These are phyloP conservation scores for Poeciliopsis turneri DNA, from an alignment of 2,797 vertebrate species.

Conservation along the genomic window DNA sequence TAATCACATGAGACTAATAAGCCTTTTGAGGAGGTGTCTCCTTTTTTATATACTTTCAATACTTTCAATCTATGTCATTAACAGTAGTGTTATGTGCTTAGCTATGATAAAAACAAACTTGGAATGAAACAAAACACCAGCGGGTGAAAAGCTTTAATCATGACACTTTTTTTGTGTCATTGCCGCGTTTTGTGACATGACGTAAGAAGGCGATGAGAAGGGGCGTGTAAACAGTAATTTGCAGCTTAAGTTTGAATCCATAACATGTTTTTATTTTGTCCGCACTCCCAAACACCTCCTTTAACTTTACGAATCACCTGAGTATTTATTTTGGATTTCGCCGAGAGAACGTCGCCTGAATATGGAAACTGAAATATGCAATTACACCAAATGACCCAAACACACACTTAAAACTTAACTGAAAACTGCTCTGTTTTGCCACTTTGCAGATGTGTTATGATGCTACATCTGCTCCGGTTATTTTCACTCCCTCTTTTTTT, in stretches of 20 bases:
- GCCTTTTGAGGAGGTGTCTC: constrained; percentile 14
- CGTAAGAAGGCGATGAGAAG: constrained; percentile 64
- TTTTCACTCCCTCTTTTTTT: constrained; percentile 27
- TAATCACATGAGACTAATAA: constrained; percentile 7
- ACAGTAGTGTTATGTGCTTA: background rate
- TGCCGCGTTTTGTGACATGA: constrained; percentile 63
- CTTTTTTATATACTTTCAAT: background rate
- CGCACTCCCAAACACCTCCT: constrained; percentile 41
- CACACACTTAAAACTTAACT: constrained; percentile 59
- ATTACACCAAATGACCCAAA: constrained; percentile 63
- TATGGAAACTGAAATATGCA: constrained; percentile 54
- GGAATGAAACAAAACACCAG: constrained; percentile 25
- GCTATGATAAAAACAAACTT: background rate
- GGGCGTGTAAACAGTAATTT: constrained; percentile 78
- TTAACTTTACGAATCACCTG: constrained; percentile 46
- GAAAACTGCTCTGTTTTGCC: constrained; percentile 59
- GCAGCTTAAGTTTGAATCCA: constrained; percentile 68
- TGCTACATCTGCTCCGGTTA: constrained; percentile 48
- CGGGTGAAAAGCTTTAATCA: constrained; percentile 50
- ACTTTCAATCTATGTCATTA: background rate
- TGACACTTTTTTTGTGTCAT: constrained; percentile 36
- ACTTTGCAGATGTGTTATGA: constrained; percentile 45
- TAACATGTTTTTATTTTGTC: constrained; percentile 75
- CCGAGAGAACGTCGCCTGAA: constrained; percentile 23
- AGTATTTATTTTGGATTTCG: constrained; percentile 43